Evolutionary conservation across 2,113 vertebrate genomes (phyloP), one percentile per base, ranked within the genome.

Genomic region (Microcebus griseorufus): DNA sequence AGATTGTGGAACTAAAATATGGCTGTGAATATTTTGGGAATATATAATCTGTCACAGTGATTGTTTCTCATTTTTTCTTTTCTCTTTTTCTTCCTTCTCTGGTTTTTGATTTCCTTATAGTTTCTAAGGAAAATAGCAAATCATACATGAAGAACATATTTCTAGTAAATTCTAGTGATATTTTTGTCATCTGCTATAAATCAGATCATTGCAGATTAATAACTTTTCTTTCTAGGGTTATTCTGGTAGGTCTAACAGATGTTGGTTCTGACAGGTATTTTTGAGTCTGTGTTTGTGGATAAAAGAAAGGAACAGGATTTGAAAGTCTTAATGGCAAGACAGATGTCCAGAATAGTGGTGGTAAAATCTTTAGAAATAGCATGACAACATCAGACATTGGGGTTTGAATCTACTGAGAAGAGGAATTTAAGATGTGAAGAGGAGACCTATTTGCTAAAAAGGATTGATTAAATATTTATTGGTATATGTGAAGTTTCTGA

Each of bases 121-220:
- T 91, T 70, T 93, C 37, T 81, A 79, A 70, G 62, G 45, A 95
- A 93, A 96, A 82, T 13, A 91, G 11, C 51, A 83, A 76, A 34
- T 72, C 27, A 86, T 14, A 85, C 18, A 69, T 6, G 8, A 13
- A 91, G 5, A 73, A 9, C 39, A 73, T 65, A 82, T 53, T 94
- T 92, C 27, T 85, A 39, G n/a, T 81, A 85, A 88, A 72, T 90
- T 72, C 29, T 85, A 70, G 27, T 42, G 29, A 42, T 53, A 51
- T 91, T 88, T 88, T 93, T 13, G 25, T 84, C n/a, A 80, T 58
- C 42, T 95, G 8, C 18, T 65, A 3, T 94, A 18, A 88, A 81
- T 62, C 27, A 85, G 67, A n/a, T 88, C 9, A 58, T 39, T 69
- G 20, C 13, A 75, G 45, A 70, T 81, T 67, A 85, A 60, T 84